These are phyloP conservation scores for Strongylocentrotus purpuratus DNA, from an alignment of 35 echinoderm and acorn worm species.

Conservation along the genomic window DNA sequence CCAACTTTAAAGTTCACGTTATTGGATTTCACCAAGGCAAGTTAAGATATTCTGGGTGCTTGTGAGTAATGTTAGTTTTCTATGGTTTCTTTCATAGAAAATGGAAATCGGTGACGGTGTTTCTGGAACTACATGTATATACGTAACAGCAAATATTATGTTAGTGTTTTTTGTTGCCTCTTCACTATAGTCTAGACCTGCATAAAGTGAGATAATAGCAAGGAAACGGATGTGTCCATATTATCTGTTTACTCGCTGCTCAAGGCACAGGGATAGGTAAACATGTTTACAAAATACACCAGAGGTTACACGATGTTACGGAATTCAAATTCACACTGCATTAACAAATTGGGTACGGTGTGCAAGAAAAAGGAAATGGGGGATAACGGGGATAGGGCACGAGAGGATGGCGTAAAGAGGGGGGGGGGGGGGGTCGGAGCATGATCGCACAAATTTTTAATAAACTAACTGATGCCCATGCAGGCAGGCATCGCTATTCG, in stretches of 20 bases:
- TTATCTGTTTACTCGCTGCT: not conserved
- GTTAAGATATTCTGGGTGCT: no score
- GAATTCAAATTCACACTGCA: not conserved
- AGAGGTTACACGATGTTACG: conserved; percentile 14
- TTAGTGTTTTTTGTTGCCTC: not conserved
- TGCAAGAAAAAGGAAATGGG: not conserved
- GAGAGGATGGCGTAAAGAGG: no score
- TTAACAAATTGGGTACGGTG: not conserved
- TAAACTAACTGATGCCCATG: no score
- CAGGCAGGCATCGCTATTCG: no score
- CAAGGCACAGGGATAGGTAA: not conserved
- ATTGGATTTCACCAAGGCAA: no score
- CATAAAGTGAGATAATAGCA: not conserved
- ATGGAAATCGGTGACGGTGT: no score
- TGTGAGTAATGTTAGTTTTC: no score
- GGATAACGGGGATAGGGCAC: not conserved
- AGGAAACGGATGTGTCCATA: not conserved
- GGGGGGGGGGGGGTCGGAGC: no score
- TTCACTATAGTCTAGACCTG: not conserved
- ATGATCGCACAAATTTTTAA: no score
- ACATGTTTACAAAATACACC: conserved; percentile 12
- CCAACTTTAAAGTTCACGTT: no score
- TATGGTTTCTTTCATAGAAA: no score
- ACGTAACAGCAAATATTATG: not conserved
- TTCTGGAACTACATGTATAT: not conserved